Evolutionary conservation across 1,140 invertebrate species (phyloP).

Genomic region (Amyelois transitella): DNA sequence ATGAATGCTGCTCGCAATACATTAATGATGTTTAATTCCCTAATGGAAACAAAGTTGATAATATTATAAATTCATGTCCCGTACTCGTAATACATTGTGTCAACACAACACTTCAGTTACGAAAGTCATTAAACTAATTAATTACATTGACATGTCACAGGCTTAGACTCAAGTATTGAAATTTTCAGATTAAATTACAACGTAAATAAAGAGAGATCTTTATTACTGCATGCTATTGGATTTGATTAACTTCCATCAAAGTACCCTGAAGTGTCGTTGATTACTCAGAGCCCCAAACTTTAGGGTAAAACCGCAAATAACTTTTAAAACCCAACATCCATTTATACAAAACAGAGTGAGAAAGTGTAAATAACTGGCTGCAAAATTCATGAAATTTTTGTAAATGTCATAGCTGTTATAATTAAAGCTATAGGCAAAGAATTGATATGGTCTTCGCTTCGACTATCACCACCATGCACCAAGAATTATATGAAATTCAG

Average conservation of each 20-base stretch:
- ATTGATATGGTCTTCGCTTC: too few species aligned
- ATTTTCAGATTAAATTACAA: neutral
- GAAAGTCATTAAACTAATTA: slow-evolving; percentile 5
- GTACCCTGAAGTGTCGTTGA: neutral
- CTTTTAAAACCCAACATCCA: slow-evolving; percentile 3
- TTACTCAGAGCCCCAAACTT: slow-evolving; percentile 2
- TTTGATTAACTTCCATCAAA: neutral
- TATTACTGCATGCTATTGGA: neutral
- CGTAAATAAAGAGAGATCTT: neutral
- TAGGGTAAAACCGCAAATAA: slow-evolving; percentile 3
- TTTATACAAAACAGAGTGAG: neutral
- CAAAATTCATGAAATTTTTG: too few species aligned
- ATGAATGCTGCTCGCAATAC: neutral
- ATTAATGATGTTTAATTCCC: slow-evolving; percentile 6
- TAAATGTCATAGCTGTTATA: too few species aligned
- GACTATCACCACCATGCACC: too few species aligned
- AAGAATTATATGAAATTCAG: too few species aligned
- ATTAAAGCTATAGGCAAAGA: too few species aligned
- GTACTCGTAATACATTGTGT: slow-evolving; percentile 2
- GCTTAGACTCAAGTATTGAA: neutral
- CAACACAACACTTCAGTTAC: neutral
- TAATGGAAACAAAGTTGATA: slow-evolving; percentile 9
- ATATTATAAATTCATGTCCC: neutral
- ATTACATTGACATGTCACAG: neutral
- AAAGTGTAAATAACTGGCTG: neutral